Percentiles rank a stretch among this genome's conserved stretches.
These are phyloP conservation scores for Drosophila kurseongensis DNA, from an alignment of 1,140 invertebrate genomes.

Conservation along the genomic window DNA sequence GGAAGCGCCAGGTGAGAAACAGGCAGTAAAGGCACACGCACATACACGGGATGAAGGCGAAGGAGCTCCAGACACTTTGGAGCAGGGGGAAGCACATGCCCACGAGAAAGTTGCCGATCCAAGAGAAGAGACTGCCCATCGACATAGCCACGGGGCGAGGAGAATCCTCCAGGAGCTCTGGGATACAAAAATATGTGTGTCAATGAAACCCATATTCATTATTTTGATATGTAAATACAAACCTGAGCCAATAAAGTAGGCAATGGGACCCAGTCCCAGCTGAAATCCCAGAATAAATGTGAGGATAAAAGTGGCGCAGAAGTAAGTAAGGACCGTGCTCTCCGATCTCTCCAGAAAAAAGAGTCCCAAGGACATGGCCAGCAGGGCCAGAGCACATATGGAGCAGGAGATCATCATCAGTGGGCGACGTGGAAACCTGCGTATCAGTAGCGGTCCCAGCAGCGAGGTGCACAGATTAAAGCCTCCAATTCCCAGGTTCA, in stretches of 20 bases:
- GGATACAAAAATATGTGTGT: too few species aligned
- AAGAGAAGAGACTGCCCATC: conserved; percentile 94
- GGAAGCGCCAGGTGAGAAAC: conserved; percentile 87
- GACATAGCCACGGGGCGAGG: conserved; percentile 94
- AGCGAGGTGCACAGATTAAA: conserved; percentile 89
- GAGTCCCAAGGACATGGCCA: conserved; percentile 86
- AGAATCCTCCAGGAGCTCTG: conserved; percentile 94
- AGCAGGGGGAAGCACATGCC: conserved; percentile 91
- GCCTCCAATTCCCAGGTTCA: conserved; percentile 88
- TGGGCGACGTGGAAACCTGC: conserved; percentile 85
- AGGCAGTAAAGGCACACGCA: conserved; percentile 86
- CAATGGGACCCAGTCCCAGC: conserved; percentile 93
- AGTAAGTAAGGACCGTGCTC: conserved; percentile 86
- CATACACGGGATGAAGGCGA: conserved; percentile 90
- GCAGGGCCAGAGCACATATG: conserved; percentile 85
- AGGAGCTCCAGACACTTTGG: conserved; percentile 87
- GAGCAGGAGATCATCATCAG: conserved; percentile 86
- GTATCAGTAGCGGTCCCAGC: conserved; percentile 86
- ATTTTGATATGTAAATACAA: neutral
- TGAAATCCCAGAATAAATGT: conserved; percentile 92
- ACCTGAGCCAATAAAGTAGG: conserved; percentile 90
- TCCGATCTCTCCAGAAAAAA: conserved; percentile 86
- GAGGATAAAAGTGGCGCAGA: conserved; percentile 87
- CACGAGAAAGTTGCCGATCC: conserved; percentile 94
- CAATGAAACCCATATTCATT: neutral